Percentiles rank a stretch among this genome's conserved stretches.
These are phyloP conservation scores for Taenioides sp. DNA, from an alignment of 2,797 vertebrate species.

Conservation along the genomic window DNA sequence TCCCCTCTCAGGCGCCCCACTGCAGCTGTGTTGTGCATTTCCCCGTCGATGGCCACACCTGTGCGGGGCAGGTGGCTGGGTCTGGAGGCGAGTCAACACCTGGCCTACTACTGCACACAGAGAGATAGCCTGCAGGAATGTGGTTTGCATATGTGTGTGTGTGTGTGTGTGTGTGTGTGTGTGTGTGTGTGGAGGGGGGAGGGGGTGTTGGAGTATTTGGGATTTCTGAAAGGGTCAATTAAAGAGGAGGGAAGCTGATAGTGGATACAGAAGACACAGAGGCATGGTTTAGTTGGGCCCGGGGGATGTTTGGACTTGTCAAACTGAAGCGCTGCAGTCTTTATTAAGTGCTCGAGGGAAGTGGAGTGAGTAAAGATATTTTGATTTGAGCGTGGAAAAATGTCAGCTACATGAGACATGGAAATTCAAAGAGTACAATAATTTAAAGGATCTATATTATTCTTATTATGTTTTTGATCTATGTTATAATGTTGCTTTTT, in stretches of 20 bases:
- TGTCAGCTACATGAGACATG: not conserved
- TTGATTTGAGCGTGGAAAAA: not conserved
- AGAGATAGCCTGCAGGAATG: slow-evolving; percentile 56
- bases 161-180: slow-evolving; percentile 30
- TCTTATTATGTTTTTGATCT: too few species aligned
- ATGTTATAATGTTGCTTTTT: too few species aligned
- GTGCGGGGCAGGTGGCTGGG: slow-evolving; percentile 86
- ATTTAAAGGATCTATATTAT: too few species aligned
- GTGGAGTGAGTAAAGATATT: not conserved
- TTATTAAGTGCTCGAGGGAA: slow-evolving; percentile 12
- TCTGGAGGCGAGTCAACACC: slow-evolving; percentile 84
- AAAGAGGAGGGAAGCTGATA: slow-evolving; percentile 66
- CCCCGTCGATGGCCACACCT: slow-evolving; percentile 78
- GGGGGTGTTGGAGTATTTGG: slow-evolving; percentile 34
- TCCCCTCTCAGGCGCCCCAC: slow-evolving; percentile 62
- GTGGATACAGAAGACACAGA: slow-evolving; percentile 26
- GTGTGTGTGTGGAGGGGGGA: slow-evolving; percentile 20
- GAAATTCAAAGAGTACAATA: not conserved
- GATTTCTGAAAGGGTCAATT: slow-evolving; percentile 71
- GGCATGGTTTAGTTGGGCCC: slow-evolving; percentile 66
- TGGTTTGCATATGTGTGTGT: slow-evolving; percentile 30
- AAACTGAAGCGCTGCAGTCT: slow-evolving; percentile 40
- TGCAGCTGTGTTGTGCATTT: slow-evolving; percentile 87
- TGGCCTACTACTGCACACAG: slow-evolving; percentile 63
- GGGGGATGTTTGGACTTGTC: slow-evolving; percentile 73